These are phyloP conservation scores for Halisarca cf. caerulea DNA, from an alignment of 37 sponge, comb jelly and placozoan genomes.

Conservation along the genomic window DNA sequence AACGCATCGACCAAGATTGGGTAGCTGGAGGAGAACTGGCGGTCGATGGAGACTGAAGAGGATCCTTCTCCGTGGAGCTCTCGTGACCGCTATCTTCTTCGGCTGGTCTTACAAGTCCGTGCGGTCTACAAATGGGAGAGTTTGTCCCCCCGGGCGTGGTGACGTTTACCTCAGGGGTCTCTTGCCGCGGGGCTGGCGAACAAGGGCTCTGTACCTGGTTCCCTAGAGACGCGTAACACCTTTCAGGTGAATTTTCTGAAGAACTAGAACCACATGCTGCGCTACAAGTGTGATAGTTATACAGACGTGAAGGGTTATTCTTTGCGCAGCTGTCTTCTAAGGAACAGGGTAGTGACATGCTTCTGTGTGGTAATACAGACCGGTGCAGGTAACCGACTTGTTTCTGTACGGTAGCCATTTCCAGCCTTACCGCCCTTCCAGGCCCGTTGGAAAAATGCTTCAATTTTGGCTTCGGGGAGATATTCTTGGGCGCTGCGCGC, in stretches of 20 bases:
- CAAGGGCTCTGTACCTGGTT: background rate
- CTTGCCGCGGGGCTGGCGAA: background rate
- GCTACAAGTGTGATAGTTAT: background rate
- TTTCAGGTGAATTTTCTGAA: too few species aligned
- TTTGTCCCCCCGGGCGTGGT: background rate
- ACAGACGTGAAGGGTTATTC: background rate
- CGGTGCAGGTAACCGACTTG: background rate
- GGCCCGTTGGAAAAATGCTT: background rate
- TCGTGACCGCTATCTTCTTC: slow-evolving; percentile 13
- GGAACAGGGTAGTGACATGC: background rate
- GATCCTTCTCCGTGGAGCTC: background rate
- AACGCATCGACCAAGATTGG: slow-evolving; percentile 84
- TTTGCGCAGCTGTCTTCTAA: background rate
- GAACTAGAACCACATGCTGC: too few species aligned
- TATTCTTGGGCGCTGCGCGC: background rate
- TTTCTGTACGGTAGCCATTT: background rate
- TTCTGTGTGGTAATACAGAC: background rate
- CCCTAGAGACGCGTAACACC: too few species aligned
- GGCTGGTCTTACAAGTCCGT: background rate
- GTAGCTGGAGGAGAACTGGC: background rate
- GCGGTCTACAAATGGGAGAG: background rate
- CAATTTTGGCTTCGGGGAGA: background rate
- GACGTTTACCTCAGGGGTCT: background rate
- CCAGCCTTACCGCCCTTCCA: background rate
- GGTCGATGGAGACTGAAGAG: background rate